Evolutionary conservation across 2,797 vertebrate species (phyloP).

Genomic region (Diceros bicornis): DNA sequence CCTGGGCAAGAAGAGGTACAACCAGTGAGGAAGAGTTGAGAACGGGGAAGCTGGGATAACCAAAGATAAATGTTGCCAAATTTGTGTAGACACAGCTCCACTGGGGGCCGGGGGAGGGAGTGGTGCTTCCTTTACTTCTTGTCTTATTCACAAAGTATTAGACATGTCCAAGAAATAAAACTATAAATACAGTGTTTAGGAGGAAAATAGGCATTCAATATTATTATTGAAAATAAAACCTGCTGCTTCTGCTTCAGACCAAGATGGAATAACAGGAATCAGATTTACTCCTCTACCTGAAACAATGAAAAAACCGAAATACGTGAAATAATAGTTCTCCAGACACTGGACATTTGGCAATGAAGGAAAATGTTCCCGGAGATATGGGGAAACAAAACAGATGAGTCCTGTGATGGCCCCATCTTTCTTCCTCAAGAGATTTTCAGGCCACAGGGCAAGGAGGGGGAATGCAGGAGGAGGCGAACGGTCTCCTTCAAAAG

Average conservation of each 20-base stretch:
- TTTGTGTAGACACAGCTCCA: not conserved
- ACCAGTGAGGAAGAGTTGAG: not conserved
- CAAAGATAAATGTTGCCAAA: not conserved
- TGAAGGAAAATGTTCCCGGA: not conserved
- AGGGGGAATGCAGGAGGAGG: not conserved
- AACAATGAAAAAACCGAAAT: not conserved
- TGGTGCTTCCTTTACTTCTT: not conserved
- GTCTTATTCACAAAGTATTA: not conserved
- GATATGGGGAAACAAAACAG: not conserved
- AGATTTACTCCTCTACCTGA: not conserved
- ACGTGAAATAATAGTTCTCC: not conserved
- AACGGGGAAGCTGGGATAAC: not conserved
- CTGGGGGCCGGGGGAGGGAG: not conserved
- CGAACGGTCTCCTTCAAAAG: not conserved
- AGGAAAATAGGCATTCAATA: not conserved
- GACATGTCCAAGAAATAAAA: not conserved
- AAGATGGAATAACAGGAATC: not conserved
- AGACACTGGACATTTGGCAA: not conserved
- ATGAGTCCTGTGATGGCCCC: not conserved
- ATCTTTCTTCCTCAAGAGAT: not conserved
- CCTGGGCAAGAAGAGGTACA: not conserved
- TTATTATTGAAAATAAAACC: conserved; percentile 4
- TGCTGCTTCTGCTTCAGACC: not conserved
- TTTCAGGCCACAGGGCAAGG: not conserved
- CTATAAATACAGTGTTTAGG: not conserved